Evolutionary conservation across 2,888 invertebrate genomes (phyloP).

Genomic region (Lasioglossum malachurum): DNA sequence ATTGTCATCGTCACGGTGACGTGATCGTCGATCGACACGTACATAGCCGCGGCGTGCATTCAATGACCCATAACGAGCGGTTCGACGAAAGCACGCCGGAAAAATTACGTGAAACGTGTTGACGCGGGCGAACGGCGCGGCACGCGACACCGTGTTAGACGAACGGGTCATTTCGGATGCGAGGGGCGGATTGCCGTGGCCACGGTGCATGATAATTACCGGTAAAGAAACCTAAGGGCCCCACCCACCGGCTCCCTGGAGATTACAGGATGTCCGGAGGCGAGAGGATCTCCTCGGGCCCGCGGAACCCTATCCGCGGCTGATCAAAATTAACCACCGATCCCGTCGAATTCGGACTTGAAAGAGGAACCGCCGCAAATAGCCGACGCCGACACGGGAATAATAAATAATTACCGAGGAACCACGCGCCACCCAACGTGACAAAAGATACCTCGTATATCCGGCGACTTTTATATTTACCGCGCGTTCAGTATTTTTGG

Average conservation of each 20-base stretch:
- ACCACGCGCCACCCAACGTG: slow-evolving; percentile 57
- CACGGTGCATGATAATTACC: slow-evolving; percentile 77
- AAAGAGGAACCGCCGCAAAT: slow-evolving; percentile 70
- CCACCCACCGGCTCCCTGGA: slow-evolving; percentile 63
- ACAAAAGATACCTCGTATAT: slow-evolving; percentile 31
- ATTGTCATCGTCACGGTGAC: slow-evolving; percentile 39
- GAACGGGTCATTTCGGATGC: slow-evolving; percentile 77
- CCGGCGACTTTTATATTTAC: slow-evolving; percentile 15
- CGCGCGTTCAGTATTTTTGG: neutral
- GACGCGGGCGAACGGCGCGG: slow-evolving; percentile 68
- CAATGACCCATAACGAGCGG: slow-evolving; percentile 59
- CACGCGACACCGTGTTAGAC: slow-evolving; percentile 76
- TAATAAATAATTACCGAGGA: slow-evolving; percentile 66
- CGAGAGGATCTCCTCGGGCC: slow-evolving; percentile 65
- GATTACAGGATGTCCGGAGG: slow-evolving; percentile 82
- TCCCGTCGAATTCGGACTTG: slow-evolving; percentile 71
- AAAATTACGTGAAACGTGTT: slow-evolving; percentile 60
- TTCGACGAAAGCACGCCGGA: slow-evolving; percentile 63
- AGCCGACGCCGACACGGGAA: slow-evolving; percentile 54
- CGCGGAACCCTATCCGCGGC: slow-evolving; percentile 62
- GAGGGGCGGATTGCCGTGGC: slow-evolving; percentile 70
- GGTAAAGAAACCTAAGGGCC: slow-evolving; percentile 63
- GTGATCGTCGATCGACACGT: slow-evolving; percentile 34
- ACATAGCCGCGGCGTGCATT: slow-evolving; percentile 47
- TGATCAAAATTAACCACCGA: slow-evolving; percentile 72